Conservation (phyloP, 1,140 invertebrate genomes). For the Nylanderia fulva region DNA sequence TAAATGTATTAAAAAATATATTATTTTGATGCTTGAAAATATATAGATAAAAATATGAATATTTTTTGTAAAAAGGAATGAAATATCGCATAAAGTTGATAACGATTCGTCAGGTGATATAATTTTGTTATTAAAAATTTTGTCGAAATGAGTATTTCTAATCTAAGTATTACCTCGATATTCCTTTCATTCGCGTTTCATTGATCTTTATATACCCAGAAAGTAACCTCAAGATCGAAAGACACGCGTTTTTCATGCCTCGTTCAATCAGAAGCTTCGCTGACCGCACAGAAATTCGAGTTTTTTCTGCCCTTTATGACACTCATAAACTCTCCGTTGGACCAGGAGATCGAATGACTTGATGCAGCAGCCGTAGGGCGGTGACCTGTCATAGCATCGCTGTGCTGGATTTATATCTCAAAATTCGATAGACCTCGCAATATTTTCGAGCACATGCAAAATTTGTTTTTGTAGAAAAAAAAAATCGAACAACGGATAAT, state of each 20-base stretch:
- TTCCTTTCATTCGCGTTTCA: conserved; percentile 17
- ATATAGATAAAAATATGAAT: neutral
- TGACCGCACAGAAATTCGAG: conserved; percentile 60
- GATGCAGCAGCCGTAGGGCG: conserved; percentile 1
- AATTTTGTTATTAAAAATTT: neutral
- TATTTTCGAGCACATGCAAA: conserved; percentile 19
- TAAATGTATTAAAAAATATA: conserved; percentile 4
- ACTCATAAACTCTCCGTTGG: conserved; percentile 41
- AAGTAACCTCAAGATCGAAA: conserved; percentile 27
- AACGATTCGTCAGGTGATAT: neutral
- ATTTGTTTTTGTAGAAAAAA: neutral
- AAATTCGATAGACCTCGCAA: neutral
- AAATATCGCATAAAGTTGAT: neutral
- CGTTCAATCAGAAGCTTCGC: conserved; percentile 42
- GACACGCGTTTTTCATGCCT: conserved; percentile 51
- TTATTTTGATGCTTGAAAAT: neutral
- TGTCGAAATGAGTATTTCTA: too few relatives aligned
- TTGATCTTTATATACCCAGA: conserved; percentile 37
- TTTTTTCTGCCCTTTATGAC: conserved; percentile 48
- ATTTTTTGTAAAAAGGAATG: neutral
- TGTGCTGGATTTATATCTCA: conserved; percentile 31
- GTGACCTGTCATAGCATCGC: neutral
- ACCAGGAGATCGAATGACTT: conserved; percentile 34
- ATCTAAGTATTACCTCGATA: neutral
- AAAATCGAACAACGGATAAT: neutral